phyloP scores from a whole-genome alignment of 2,888 invertebrate genomes.

The Tortricodes alternella region DNA sequence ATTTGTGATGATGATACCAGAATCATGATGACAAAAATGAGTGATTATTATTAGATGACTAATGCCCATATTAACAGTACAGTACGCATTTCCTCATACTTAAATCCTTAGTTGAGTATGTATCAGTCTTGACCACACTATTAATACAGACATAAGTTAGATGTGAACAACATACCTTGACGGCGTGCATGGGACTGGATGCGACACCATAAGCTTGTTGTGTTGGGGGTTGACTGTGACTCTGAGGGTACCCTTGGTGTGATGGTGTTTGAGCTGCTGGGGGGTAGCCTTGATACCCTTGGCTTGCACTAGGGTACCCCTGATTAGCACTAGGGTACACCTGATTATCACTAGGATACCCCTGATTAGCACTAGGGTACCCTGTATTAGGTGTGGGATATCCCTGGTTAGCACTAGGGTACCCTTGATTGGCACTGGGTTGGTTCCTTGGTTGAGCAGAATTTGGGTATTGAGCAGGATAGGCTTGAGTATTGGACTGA shows the following conservation, averaged over 20 bases:
- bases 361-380: conserved; percentile 24
- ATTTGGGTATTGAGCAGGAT: conserved; percentile 29
- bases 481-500: conserved; percentile 34
- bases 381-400: conserved; percentile 31
- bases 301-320: conserved; percentile 43
- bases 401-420: conserved; percentile 15
- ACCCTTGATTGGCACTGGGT: conserved; percentile 30
- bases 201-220: conserved; percentile 55
- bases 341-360: conserved; percentile 17
- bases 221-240: conserved; percentile 48
- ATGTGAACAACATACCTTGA: conserved; percentile 59
- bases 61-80: no score
- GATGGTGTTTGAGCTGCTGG: conserved; percentile 27
- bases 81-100: no score
- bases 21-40: conserved; percentile 2
- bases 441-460: conserved; percentile 41
- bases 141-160: no score
- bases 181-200: conserved; percentile 48
- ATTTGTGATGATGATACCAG: conserved; percentile 5
- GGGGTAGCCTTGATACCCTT: conserved; percentile 54
- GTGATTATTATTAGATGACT: no score
- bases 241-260: conserved; percentile 30
- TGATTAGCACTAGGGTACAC: conserved; percentile 37
- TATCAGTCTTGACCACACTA: no score
- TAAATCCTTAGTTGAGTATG: no score